Evolutionary conservation across 2,888 invertebrate species (phyloP), one percentile per base, ranked within the genome.

Genomic region (Eustalomyia histrio): DNA sequence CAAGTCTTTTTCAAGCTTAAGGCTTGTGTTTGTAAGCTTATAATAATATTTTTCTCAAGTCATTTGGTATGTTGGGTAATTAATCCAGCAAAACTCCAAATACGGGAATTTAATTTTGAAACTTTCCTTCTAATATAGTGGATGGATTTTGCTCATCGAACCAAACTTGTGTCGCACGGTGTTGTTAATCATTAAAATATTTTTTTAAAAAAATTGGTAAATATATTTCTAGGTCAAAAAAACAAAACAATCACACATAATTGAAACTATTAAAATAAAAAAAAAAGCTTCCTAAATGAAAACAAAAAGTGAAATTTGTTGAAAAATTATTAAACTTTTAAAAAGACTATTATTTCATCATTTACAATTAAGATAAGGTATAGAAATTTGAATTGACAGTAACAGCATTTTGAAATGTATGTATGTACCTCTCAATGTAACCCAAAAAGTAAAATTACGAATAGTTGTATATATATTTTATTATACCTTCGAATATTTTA

Each of bases 281-380:
- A n/a, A 47, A 43, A 43, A 43, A 43, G n/a, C n/a, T 47, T 47
- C 43, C 43, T 47, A n/a, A 47, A 47, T 47, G n/a, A 6, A 47
- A n/a, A 47, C n/a, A 47, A 47, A 47, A 47, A 47, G 43, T 47
- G 43, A 47, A 47, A 47, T 47, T 47, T 47, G 12, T 47, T n/a
- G 4, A 47, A 14, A 47, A 14, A n/a, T 14, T 47, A n/a, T 7
- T n/a, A 47, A n/a, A n/a, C 6, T 47, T 39, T 47, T 14, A n/a
- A 43, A 43, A 43, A 43, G 12, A 43, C 43, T 14, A 43, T 24
- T 29, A 29, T 47, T 47, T 47, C 43, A 47, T 47, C 43, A 47
- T 47, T 47, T 10, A 47, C 43, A 47, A 43, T 14, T 43, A 43
- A 47, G 43, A 47, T 47, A 47, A 47, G n/a, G n/a, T 5, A 43